Evolutionary conservation across 2,888 invertebrate species (phyloP).

Genomic region (Macaria notata): DNA sequence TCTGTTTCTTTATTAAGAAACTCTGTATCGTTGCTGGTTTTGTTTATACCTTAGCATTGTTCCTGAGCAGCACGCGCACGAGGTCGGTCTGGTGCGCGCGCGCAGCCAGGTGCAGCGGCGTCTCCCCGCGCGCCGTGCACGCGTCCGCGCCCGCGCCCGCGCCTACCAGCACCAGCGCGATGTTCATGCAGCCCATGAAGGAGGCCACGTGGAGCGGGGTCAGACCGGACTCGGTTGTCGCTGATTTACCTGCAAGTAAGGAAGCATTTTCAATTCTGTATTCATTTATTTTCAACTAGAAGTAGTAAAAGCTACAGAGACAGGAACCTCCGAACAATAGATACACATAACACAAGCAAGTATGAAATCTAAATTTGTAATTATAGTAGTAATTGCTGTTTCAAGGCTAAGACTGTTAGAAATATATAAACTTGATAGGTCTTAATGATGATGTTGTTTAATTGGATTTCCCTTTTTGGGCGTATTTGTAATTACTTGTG

Average conservation of each 20-base stretch:
- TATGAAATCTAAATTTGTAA: background rate
- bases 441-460: background rate
- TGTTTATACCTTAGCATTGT: conserved; percentile 89
- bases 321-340: too few relatives aligned
- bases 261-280: too few relatives aligned
- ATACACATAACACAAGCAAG: too few relatives aligned
- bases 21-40: too few relatives aligned
- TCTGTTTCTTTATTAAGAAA: too few relatives aligned
- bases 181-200: conserved; percentile 99
- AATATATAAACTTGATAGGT: background rate
- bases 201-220: conserved; percentile 98
- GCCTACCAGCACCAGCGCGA: conserved; percentile 95
- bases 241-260: conserved; percentile 78
- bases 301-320: too few relatives aligned
- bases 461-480: background rate
- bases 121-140: conserved; percentile 97
- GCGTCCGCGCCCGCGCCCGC: conserved; percentile 97
- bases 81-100: conserved; percentile 99
- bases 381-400: conserved; percentile 4
- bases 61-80: conserved; percentile 95
- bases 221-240: conserved; percentile 91
- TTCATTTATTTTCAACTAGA: too few relatives aligned
- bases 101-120: conserved; percentile 97
- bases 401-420: conserved; percentile 15
- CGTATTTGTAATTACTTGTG: background rate